Evolutionary conservation across 1,140 invertebrate species (phyloP).

Genomic region (Calephelis nemesis): DNA sequence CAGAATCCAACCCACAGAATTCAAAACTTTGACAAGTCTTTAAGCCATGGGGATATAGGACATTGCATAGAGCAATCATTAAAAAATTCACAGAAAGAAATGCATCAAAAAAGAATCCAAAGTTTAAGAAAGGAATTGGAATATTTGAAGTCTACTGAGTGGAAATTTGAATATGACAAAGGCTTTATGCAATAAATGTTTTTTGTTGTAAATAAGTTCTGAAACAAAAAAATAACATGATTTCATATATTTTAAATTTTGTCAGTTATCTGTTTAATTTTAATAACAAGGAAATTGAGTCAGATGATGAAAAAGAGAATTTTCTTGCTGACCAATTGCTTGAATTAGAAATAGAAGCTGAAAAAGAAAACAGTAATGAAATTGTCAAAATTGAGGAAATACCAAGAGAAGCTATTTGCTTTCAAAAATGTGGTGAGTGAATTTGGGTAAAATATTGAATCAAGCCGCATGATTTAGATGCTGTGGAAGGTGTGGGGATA

Average conservation of each 20-base stretch:
- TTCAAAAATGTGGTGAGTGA: slow-evolving; percentile 56
- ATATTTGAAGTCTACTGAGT: slow-evolving; percentile 84
- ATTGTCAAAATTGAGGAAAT: slow-evolving; percentile 28
- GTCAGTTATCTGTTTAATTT: slow-evolving; percentile 47
- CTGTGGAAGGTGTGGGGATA: no score
- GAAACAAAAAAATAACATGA: slow-evolving; percentile 40
- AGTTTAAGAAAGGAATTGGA: slow-evolving; percentile 83
- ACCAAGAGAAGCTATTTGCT: slow-evolving; percentile 46
- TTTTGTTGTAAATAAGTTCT: background rate
- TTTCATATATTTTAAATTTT: slow-evolving; percentile 52
- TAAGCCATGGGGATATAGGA: slow-evolving; percentile 55
- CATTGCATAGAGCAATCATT: slow-evolving; percentile 59
- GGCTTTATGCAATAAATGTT: slow-evolving; percentile 57
- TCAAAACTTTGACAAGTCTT: slow-evolving; percentile 60
- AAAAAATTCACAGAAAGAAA: slow-evolving; percentile 59
- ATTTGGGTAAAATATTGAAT: no score
- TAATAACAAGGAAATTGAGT: slow-evolving; percentile 36
- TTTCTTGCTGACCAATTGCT: slow-evolving; percentile 62
- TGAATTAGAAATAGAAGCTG: slow-evolving; percentile 49
- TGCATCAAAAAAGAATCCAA: slow-evolving; percentile 82
- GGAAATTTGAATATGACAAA: slow-evolving; percentile 82
- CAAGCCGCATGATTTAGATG: no score
- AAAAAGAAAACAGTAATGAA: slow-evolving; percentile 32
- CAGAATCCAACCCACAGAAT: slow-evolving; percentile 55
- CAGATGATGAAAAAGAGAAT: slow-evolving; percentile 51